These are phyloP conservation scores for Nephrotoma guestfalica DNA, from an alignment of 2,888 invertebrate genomes.

Conservation along the genomic window DNA sequence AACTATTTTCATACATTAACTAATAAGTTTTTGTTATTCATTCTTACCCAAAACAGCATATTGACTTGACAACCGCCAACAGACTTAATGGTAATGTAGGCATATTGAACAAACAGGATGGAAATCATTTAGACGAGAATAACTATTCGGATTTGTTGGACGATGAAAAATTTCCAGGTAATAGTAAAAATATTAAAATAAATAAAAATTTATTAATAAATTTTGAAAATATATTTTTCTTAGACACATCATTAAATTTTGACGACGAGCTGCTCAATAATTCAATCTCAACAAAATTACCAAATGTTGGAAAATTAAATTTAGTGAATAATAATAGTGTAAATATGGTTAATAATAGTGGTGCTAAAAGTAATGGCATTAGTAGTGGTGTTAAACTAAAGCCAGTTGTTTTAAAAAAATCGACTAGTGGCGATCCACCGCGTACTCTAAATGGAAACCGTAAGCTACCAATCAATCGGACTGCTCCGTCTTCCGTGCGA, in stretches of 20 bases:
- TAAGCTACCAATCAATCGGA: background rate
- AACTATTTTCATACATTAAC: background rate
- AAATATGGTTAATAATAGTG: slow-evolving; percentile 13
- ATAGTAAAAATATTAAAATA: background rate
- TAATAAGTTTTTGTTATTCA: background rate
- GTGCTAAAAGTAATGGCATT: slow-evolving; percentile 10
- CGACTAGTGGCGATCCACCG: slow-evolving; percentile 18
- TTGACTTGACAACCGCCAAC: background rate
- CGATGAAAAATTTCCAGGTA: slow-evolving; percentile 18
- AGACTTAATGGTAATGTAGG: background rate
- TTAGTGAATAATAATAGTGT: slow-evolving; percentile 9
- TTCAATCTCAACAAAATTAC: background rate
- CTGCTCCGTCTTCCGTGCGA: background rate
- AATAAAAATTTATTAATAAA: background rate
- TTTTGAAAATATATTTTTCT: slow-evolving; percentile 2
- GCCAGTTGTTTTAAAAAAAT: slow-evolving; percentile 25
- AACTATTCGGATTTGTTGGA: slow-evolving; percentile 16
- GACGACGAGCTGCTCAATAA: slow-evolving; percentile 1
- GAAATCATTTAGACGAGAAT: slow-evolving; percentile 2
- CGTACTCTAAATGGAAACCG: background rate
- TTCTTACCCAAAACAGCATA: background rate
- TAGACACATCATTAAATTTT: slow-evolving; percentile 6
- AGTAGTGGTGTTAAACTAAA: slow-evolving; percentile 18
- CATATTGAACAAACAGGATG: slow-evolving; percentile 7
- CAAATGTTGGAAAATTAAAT: slow-evolving; percentile 8